These are phyloP conservation scores for Ptilorrhoa leucosticta DNA, from an alignment of 2,113 vertebrate species.

Conservation along the genomic window DNA sequence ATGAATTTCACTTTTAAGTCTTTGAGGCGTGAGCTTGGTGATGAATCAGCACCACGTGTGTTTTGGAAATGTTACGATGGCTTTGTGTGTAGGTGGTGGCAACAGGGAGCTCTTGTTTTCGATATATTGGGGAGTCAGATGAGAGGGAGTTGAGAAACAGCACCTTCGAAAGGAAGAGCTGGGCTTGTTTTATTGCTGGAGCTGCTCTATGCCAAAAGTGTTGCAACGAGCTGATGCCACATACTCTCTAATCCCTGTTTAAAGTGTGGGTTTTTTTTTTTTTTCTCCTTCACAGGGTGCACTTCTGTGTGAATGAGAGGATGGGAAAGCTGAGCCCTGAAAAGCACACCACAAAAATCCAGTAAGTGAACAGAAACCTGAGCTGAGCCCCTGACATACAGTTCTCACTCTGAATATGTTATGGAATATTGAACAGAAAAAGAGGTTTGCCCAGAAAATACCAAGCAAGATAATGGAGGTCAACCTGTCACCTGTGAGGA, in stretches of 20 bases:
- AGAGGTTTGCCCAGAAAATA: not conserved
- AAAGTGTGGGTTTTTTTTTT: not conserved
- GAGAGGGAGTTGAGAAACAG: not conserved
- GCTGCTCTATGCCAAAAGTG: not conserved
- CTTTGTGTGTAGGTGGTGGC: not conserved
- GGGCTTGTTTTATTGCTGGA: not conserved
- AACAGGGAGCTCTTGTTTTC: not conserved
- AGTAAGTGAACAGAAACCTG: not conserved
- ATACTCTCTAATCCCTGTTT: not conserved
- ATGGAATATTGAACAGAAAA: not conserved
- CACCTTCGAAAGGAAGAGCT: not conserved
- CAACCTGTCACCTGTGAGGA: not conserved
- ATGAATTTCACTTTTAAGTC: not conserved
- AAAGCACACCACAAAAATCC: not conserved
- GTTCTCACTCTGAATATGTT: not conserved
- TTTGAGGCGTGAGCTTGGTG: not conserved
- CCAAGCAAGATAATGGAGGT: not conserved
- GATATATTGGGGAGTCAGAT: not conserved
- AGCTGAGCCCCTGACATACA: not conserved
- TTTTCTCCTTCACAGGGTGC: not conserved
- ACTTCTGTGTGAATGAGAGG: not conserved
- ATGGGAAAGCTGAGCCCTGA: constrained; percentile 33
- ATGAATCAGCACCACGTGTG: not conserved
- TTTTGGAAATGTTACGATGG: not conserved
- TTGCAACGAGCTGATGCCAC: not conserved